Evolutionary conservation across 2,888 invertebrate species (phyloP), one percentile per base, ranked within the genome.

Genomic region (Morpho deidamia): DNA sequence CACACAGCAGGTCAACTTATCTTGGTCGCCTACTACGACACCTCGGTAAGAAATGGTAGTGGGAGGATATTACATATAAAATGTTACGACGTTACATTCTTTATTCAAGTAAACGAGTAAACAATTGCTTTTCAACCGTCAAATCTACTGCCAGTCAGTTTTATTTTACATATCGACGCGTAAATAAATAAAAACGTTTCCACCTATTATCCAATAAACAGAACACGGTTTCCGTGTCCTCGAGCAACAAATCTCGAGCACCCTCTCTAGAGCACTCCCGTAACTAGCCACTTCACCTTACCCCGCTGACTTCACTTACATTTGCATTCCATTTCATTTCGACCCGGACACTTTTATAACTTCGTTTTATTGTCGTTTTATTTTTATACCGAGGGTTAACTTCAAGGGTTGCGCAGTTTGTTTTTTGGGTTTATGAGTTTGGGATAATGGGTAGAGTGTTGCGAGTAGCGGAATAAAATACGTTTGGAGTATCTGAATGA

Each of bases 321-420:
- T 85, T 85, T 83, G 83, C 85, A 85, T 85, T 81, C 83, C 83
- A 83, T 85, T 83, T 83, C 81, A 83, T 83, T 82, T 78, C 51
- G 48, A 59, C 52, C 68, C 72, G 75, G 80, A 77, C 78, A 78
- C 66, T 81, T 81, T 81, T 78, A 76, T 79, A 70, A 72, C 72
- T 67, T 55, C 75, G 79, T 84, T 84, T 66, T 74, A 72, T 71
- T 67, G 65, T 81, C 83, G 80, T 82, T 81, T 77, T 81, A 81
- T 80, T 81, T 76, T 79, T 72, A 71, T 67, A 37, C 48, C 59
- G 62, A 64, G 69, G 72, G 70, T 64, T 61, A 61, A 56, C 59
- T 56, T 55, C 61, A 69, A 70, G 74, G 75, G 76, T 74, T 74
- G 68, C 64, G 66, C 66, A 70, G 74, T 79, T 76, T 71, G 69